Percentiles rank a stretch among this genome's conserved stretches.
phyloP scores from a whole-genome alignment of 2,888 invertebrate species.

The Rhyacophila evoluta region DNA sequence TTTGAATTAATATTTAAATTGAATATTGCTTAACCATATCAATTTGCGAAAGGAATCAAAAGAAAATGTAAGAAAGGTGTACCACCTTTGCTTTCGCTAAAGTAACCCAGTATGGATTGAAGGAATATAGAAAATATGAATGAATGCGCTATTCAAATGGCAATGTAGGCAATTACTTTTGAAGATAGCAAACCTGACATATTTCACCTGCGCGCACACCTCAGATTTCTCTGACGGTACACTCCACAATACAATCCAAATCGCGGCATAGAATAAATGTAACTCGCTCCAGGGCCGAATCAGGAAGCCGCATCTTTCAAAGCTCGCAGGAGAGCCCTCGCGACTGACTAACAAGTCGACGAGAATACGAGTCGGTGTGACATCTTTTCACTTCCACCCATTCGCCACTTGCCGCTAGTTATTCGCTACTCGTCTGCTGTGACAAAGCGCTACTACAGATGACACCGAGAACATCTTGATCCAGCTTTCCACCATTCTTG shows the following conservation, averaged over 20 bases:
- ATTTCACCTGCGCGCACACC: neutral
- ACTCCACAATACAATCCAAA: neutral
- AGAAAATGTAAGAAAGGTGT: too few species aligned
- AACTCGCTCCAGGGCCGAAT: neutral
- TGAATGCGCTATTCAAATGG: neutral
- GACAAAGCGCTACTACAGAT: constrained; percentile 47
- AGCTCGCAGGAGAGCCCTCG: neutral
- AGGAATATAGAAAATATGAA: neutral
- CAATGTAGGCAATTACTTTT: neutral
- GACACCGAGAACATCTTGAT: constrained; percentile 39
- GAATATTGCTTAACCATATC: too few species aligned
- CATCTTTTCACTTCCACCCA: neutral
- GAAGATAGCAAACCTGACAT: neutral
- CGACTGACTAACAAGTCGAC: neutral
- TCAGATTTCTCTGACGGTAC: neutral
- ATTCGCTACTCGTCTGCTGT: constrained; percentile 6
- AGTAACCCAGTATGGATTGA: too few species aligned
- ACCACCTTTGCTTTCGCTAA: too few species aligned
- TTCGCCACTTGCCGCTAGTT: constrained; percentile 28
- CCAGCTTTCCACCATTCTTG: constrained; percentile 18
- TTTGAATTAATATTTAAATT: too few species aligned
- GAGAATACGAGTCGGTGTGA: neutral
- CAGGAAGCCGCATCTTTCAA: neutral
- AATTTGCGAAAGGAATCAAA: too few species aligned
- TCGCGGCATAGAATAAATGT: neutral